Base-by-base conservation (phyloP, 2,888 invertebrate species). In the Dynastes maya region DNA sequence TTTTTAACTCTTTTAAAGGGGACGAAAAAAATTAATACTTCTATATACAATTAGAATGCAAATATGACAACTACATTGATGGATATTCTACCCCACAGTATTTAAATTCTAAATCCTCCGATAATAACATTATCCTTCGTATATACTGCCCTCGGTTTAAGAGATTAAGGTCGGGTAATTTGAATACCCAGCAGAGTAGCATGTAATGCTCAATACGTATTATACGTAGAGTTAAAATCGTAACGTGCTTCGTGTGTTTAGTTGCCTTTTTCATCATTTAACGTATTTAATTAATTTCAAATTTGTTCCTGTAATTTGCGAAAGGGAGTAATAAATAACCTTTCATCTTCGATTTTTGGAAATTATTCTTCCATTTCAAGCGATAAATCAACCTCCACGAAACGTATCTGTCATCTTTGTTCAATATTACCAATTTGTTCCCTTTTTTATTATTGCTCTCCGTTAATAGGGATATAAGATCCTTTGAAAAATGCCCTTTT, bases 31-130 rank as follows among this genome's bases (percentile, higher is more conserved):
- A 45, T 8, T 45, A 45, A 45, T 45, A 11, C 8, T 8, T 45
- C 63, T 63, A 8, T 63, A 32, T 29, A 29, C 5, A 77, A 45
- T 68, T 77, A 68, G 55, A 58, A 77, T 77, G 76, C 76, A 77
- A 83, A 83, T 84, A 80, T 81, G 82, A 82, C 83, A 80, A 76
- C 80, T 80, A 84, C 82, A 82, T 81, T 83, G 84, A 84, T 82
- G 82, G 83, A 84, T 83, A 78, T 81, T 78, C 77, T 72, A 77
- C 79, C 82, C 82, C 76, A 80, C 37, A 22, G 53, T 81, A 82
- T 81, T 81, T 80, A 83, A 81, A 82, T 82, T 76, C 72, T 45
- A 45, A 45, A 45, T 45, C 11, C 45, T 11, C 45, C 45, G 45
- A 45, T 45, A 11, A 45, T 82, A 68, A 78, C 79, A 70, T 78